Percentiles rank a stretch among this genome's conserved stretches.
Conservation (phyloP, 2,113 vertebrate genomes). For the Xiphophorus hellerii region DNA sequence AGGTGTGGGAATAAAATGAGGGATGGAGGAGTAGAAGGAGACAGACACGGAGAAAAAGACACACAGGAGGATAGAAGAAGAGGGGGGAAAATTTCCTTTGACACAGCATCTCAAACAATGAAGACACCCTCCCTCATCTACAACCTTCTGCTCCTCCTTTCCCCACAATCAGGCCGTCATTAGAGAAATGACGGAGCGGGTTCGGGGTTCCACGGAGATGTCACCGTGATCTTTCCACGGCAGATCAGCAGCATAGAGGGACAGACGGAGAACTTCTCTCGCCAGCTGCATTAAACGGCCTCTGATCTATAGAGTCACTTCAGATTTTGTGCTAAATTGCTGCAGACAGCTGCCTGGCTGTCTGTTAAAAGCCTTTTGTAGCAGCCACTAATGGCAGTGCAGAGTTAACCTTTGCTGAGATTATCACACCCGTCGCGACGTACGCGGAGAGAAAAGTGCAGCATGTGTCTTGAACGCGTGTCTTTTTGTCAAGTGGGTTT, state of each 20-base stretch:
- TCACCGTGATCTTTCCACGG: conserved; percentile 63
- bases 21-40: conserved; percentile 67
- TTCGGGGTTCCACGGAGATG: conserved; percentile 61
- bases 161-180: conserved; percentile 52
- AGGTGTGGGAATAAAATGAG: conserved; percentile 76
- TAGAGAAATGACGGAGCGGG: conserved; percentile 67
- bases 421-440: conserved; percentile 82
- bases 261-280: conserved; percentile 58
- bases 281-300: conserved; percentile 62
- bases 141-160: neutral
- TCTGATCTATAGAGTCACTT: conserved; percentile 70
- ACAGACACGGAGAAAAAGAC: conserved; percentile 62
- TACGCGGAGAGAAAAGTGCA: conserved; percentile 77
- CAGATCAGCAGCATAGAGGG: conserved; percentile 57
- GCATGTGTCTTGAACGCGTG: conserved; percentile 66
- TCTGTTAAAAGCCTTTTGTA: conserved; percentile 78
- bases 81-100: conserved; percentile 55
- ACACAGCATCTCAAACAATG: conserved; percentile 69
- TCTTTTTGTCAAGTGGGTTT: conserved; percentile 61
- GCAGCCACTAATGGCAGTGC: conserved; percentile 67
- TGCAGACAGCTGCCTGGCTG: conserved; percentile 62
- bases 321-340: conserved; percentile 76
- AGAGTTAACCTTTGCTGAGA: conserved; percentile 78
- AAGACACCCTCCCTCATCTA: conserved; percentile 34
- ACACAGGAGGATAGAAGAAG: conserved; percentile 59